Evolutionary conservation across 2,888 invertebrate genomes (phyloP), one percentile per base, ranked within the genome.

Genomic region (Itoplectis maculator): DNA sequence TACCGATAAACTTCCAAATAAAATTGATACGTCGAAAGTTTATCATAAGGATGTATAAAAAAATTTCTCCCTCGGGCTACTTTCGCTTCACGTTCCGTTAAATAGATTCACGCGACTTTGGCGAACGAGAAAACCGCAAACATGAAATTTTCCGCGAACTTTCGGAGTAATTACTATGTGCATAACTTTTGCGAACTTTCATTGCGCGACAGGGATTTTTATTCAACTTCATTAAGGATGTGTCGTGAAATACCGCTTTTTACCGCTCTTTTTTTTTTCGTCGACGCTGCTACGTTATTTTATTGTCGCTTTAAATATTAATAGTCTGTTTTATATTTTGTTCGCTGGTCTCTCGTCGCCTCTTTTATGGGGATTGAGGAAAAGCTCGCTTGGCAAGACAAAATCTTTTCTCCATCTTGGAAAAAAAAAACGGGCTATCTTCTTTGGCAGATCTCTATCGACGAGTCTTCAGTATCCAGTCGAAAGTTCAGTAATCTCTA

Each of bases 141-240:
- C 72, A 79, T 49, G 56, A 59, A 40, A 68, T 73, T n/a, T n/a
- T 49, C 66, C 35, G 42, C 3, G 56, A 79, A 78, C 35, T 73
- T 59, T 79, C 37, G 7, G n/a, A 37, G 56, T 11, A 35, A 59
- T 73, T 40, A 59, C 56, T 35, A 66, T 66, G 47, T 59, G 65
- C 69, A 56, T 54, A 79, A 45, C 42, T 65, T 72, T 51, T 54
- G 45, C 45, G 18, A 78, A 79, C 72, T 56, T 45, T 56, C 56
- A 42, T 61, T 42, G 20, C 65, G n/a, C 23, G 37, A 51, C 18
- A 13, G 15, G 29, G 35, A 56, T 56, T 72, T 69, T 51, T 51
- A 69, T 69, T 9, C 15, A 40, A 51, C 23, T 70, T 77, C 23
- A 11, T 61, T 23, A 45, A 61, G 37, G 47, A 69, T 11, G 15